Base-by-base conservation (phyloP, 2,113 vertebrate species). In the Athene cunicularia region DNA sequence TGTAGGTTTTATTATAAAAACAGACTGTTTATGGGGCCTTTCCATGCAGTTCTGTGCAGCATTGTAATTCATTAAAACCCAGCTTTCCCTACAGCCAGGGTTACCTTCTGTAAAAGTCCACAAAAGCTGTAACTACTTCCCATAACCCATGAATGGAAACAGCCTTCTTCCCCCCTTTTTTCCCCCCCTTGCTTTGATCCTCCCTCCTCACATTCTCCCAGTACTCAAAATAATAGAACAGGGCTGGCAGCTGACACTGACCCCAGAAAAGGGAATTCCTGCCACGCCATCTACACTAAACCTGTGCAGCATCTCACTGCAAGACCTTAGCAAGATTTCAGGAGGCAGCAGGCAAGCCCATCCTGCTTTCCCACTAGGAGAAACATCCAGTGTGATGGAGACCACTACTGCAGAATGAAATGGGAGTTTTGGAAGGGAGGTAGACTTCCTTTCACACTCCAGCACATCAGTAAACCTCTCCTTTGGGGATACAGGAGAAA, bases 91-190 rank as follows among this genome's bases (percentile, higher is more conserved):
- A 64, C 14, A 75, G 80, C 45, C 75, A 60, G 58, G 20, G 49
- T 50, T 83, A 91, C 93, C 72, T 83, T 93, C 92, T 66, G 53
- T 80, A 83, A 63, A 95, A 97, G 86, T 53, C 86, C 76, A 73
- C 58, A 30, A 73, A 53, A 60, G 35, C 49, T 86, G 72, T 68
- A 93, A 83, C 62, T 84, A 80, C 76, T 50, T 89, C 49, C 91
- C 80, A 80, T 66, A 89, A 86, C 26, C 75, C 53, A 52, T 86
- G 94, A 80, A 94, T 68, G 80, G 72, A 94, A 97, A 72, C 89
- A 91, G 39, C 58, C 53, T 68, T 75, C 71, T 81, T 67, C 77
- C 35, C 19, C 27, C 8, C 22, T 75, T 63, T 79, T 92, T 80
- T 45, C 35, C 43, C 91, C 62, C 52, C 37, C 92, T 92, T 80